Percentiles rank a stretch among this genome's conserved stretches.
These are phyloP conservation scores for Acrobasis suavella DNA, from an alignment of 2,888 invertebrate genomes.

Conservation along the genomic window DNA sequence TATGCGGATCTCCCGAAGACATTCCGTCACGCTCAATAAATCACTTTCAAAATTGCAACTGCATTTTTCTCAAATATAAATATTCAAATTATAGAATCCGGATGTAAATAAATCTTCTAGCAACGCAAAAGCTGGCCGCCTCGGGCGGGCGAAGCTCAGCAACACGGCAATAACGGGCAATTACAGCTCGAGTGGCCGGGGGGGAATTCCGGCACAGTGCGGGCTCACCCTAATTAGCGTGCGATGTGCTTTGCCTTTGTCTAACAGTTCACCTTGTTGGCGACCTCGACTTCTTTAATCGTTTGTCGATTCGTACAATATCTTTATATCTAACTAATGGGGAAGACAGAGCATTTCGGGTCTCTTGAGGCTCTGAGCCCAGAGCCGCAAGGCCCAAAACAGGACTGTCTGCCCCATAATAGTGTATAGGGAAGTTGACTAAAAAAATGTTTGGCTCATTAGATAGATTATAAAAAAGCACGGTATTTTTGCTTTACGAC, in stretches of 20 bases:
- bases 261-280: slow-evolving; percentile 74
- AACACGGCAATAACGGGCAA: slow-evolving; percentile 3
- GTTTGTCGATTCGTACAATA: not conserved
- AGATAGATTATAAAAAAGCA: no score
- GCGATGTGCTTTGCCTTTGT: slow-evolving; percentile 71
- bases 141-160: slow-evolving; percentile 35
- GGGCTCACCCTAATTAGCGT: slow-evolving; percentile 68
- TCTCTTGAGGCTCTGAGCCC: no score
- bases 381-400: no score
- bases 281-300: slow-evolving; percentile 35
- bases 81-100: slow-evolving; percentile 56
- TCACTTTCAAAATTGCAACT: slow-evolving; percentile 16
- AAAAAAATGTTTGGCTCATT: no score
- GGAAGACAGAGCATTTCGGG: no score
- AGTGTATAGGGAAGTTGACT: no score
- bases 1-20: not conserved
- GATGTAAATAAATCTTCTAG: slow-evolving; percentile 71
- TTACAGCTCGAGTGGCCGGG: slow-evolving; percentile 41
- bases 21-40: not conserved
- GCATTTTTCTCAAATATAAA: slow-evolving; percentile 20
- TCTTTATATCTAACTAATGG: no score
- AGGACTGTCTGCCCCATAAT: no score
- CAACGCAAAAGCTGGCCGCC: slow-evolving; percentile 55
- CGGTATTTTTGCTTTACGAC: no score
- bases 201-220: slow-evolving; percentile 57